A percentile compares a stretch with the other conserved stretches of the same genome.
Evolutionary conservation across 2,888 invertebrate species (phyloP).

Genomic region (Julus scanicus): DNA sequence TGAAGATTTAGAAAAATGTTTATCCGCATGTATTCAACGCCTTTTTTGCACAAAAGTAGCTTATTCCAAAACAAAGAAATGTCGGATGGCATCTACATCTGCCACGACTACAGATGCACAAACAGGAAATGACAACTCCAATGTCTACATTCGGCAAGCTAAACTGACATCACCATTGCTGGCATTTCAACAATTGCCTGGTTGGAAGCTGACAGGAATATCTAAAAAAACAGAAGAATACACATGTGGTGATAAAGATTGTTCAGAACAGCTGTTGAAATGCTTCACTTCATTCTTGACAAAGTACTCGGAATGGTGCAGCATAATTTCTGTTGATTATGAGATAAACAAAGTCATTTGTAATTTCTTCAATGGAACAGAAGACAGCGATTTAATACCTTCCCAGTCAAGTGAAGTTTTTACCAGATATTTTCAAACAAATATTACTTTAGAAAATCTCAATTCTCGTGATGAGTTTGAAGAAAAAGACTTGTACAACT

Average conservation of each 20-base stretch:
- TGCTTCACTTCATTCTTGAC: background rate
- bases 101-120: background rate
- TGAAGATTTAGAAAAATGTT: slow-evolving; percentile 29
- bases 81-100: background rate
- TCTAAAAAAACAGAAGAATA: background rate
- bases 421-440: slow-evolving; percentile 1
- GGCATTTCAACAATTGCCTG: background rate
- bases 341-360: background rate
- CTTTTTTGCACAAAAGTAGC: background rate
- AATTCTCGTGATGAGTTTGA: background rate
- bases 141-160: background rate
- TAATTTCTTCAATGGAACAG: slow-evolving; percentile 13
- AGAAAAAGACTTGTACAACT: slow-evolving; percentile 10
- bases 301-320: slow-evolving; percentile 20
- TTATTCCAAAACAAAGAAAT: slow-evolving; percentile 23
- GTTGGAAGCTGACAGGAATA: background rate
- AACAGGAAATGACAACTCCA: background rate
- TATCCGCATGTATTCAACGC: background rate
- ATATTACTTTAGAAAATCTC: background rate
- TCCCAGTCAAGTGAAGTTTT: background rate
- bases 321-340: slow-evolving; percentile 1
- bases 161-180: slow-evolving; percentile 8
- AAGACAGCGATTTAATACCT: background rate
- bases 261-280: background rate
- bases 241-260: background rate